Conservation (phyloP, 2,888 invertebrate species). For the Aricia artaxerxes region DNA sequence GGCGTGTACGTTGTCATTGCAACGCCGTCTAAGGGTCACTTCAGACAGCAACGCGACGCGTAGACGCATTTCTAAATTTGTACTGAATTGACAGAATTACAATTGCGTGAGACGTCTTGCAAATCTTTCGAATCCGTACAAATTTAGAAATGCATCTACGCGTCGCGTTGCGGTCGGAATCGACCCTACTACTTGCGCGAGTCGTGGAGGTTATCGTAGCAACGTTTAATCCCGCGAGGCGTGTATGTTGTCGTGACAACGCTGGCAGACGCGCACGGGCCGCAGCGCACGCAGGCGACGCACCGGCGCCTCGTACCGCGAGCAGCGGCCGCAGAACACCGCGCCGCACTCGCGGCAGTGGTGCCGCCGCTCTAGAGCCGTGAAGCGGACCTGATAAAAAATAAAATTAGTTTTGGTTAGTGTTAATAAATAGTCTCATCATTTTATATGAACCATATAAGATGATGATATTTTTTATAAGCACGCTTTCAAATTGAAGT, state of each 20-base stretch:
- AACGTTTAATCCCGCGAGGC: slow-evolving; percentile 31
- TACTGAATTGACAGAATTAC: no score
- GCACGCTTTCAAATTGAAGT: no score
- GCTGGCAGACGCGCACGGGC: slow-evolving; percentile 97
- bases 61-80: no score
- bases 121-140: no score
- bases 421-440: no score
- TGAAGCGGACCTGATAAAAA: slow-evolving; percentile 83
- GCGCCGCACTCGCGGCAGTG: slow-evolving; percentile 99
- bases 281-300: slow-evolving; percentile 94
- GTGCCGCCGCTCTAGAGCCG: slow-evolving; percentile 95
- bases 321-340: slow-evolving; percentile 98
- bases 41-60: no score
- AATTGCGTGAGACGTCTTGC: no score
- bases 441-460: no score
- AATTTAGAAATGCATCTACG: no score
- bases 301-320: slow-evolving; percentile 97
- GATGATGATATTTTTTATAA: no score
- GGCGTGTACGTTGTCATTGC: slow-evolving; percentile 73
- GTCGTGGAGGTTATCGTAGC: slow-evolving; percentile 73
- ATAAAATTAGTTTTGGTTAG: no score
- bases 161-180: no score
- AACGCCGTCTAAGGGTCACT: slow-evolving; percentile 57
- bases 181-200: slow-evolving; percentile 84
- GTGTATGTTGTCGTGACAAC: slow-evolving; percentile 84